Base-by-base conservation (phyloP, 1,140 invertebrate genomes). In the Papilio xuthus region DNA sequence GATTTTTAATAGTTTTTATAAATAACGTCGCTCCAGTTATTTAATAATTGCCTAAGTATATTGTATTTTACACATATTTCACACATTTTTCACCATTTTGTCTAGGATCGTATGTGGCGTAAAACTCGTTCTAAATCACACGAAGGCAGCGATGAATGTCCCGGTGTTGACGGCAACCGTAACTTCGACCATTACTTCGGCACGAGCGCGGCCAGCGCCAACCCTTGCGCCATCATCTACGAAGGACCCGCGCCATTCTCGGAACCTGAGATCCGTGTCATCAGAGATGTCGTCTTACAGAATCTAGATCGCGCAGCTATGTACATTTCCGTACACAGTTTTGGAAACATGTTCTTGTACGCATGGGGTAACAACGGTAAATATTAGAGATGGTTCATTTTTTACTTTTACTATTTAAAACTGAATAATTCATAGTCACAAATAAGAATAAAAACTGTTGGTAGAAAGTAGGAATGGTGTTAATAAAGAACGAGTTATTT, bases 271-370 rank as follows among this genome's bases (percentile, higher is more conserved):
- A 93, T 88, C 15, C 79, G 92, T n/a, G 82, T 93, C 1, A 90
- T 95, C 44, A 89, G 94, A 53, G 91, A 95, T 85, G 85, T 92
- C 1, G 89, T 95, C 26, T 82, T 90, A 7, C 91, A 94, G 2
- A 89, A 96, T 28, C 90, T 95, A 4, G 86, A 93, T 15, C 91
- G 94, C 6, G 92, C 96, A 8, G 92, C 95, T 50, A 92, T 96
- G 73, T 97, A 97, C 83, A 89, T 97, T 32, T 96, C 96, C 1
- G 85, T 97, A 12, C 97, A 97, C 80, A 96, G 96, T 42, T 96
- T 94, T 85, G 96, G 96, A 56, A 95, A 96, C 83, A 96, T 96
- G 85, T 88, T 97, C 78, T 85, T 97, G 7, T 96, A 97, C 83
- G 97, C 97, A n/a, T 97, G 96, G 96, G 97, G 97, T 28, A 97